A percentile compares a stretch with the other conserved stretches of the same genome.
These are phyloP conservation scores for Octodonta nipae DNA, from an alignment of 2,888 invertebrate species.

Conservation along the genomic window DNA sequence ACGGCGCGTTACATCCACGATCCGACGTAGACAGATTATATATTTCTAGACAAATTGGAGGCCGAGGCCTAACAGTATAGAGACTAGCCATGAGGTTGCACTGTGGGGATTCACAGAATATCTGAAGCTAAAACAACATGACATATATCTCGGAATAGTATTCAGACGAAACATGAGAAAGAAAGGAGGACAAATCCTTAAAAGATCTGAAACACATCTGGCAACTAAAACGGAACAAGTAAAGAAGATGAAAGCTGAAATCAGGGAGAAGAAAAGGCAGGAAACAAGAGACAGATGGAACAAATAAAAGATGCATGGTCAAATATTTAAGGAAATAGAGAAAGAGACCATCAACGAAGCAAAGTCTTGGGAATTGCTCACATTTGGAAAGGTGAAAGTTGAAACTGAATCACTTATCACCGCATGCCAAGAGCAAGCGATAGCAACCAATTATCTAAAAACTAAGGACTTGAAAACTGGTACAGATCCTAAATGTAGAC, in stretches of 20 bases:
- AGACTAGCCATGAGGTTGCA: too few species aligned
- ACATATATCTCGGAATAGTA: background rate
- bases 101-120: background rate
- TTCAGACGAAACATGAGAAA: background rate
- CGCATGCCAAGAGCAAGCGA: background rate
- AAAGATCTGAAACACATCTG: too few species aligned
- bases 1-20: background rate
- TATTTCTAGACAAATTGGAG: too few species aligned
- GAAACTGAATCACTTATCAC: background rate
- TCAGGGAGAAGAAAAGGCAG: too few species aligned
- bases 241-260: background rate
- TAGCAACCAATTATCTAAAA: slow-evolving; percentile 1
- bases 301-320: too few species aligned
- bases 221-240: background rate
- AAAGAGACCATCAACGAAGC: too few species aligned
- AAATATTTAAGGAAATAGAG: too few species aligned
- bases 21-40: too few species aligned
- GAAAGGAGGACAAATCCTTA: background rate
- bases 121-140: background rate
- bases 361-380: background rate
- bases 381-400: background rate
- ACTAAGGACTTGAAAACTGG: background rate
- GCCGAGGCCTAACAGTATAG: too few species aligned
- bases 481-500: too few species aligned
- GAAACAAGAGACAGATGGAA: too few species aligned